These are phyloP conservation scores for chimpanzee (Pan troglodytes) DNA, from an alignment of 2,113 vertebrate species.

Conservation along the genomic window NHGRI_mPanTro3-v2.1_pri NC_072411.2:91650001-91650500, in stretches of 20 bases:
- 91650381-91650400: background rate
- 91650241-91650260: background rate
- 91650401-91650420: background rate
- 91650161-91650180: background rate
- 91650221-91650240: background rate
- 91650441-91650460: background rate
- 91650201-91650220: background rate
- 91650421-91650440: background rate
- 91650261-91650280: background rate
- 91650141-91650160: background rate
- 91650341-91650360: background rate
- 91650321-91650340: background rate
- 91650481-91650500: background rate
- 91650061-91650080: background rate
- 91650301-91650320: background rate
- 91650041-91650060: background rate
- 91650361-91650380: background rate
- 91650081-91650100: background rate
- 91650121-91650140: conserved; percentile 3
- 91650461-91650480: background rate
- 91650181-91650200: background rate
- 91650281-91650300: background rate
- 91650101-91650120: background rate
- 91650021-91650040: background rate
- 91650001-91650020: background rate